A percentile compares a stretch with the other conserved stretches of the same genome.
phyloP scores from a whole-genome alignment of 2,113 vertebrate genomes.

The Geococcyx californianus region DNA sequence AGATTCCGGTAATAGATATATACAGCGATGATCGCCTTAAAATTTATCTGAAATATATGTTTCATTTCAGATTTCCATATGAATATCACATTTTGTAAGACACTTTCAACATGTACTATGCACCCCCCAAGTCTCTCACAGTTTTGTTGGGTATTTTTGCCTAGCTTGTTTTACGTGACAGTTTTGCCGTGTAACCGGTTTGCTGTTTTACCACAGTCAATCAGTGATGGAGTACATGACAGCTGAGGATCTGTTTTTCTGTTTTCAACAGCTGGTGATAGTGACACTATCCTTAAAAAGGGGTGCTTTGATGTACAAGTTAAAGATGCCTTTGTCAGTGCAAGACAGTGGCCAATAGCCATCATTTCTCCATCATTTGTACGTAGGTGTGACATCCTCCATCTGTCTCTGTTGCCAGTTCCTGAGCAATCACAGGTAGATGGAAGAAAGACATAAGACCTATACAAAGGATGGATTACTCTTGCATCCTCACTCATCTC shows the following conservation, averaged over 20 bases:
- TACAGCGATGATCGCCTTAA: neutral
- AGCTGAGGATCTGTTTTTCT: neutral
- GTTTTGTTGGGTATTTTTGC: neutral
- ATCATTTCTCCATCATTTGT: neutral
- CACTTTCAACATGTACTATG: neutral
- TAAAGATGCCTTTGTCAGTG: neutral
- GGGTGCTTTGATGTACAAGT: neutral
- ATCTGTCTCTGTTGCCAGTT: slow-evolving; percentile 20
- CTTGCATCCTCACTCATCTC: neutral
- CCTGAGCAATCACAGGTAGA: neutral
- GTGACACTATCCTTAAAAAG: neutral
- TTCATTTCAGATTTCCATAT: neutral
- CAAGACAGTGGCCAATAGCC: slow-evolving; percentile 13
- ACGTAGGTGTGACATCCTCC: slow-evolving; percentile 31
- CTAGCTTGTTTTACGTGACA: neutral
- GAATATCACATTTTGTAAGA: neutral
- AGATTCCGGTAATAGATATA: neutral
- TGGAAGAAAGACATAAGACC: neutral
- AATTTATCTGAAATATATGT: neutral
- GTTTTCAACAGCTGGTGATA: neutral
- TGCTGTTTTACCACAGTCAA: neutral
- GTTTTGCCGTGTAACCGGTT: neutral
- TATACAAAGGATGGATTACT: neutral
- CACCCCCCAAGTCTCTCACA: neutral
- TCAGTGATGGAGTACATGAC: neutral